Evolutionary conservation across 37 sponge, comb jelly and placozoan species (phyloP).

Genomic region (Spongia lamella): DNA sequence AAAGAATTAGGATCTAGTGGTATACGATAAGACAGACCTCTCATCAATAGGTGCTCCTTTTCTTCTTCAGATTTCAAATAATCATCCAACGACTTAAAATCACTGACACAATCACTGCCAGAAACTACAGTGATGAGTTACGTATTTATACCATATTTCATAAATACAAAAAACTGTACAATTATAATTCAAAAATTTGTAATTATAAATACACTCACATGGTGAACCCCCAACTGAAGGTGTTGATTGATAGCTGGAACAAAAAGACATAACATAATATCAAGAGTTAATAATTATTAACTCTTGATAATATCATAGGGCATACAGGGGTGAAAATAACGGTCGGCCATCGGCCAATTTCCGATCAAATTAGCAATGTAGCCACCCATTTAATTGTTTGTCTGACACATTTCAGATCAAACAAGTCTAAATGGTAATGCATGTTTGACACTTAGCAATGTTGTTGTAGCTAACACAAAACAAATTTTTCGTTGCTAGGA

Average conservation of each 20-base stretch:
- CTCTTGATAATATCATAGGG: neutral
- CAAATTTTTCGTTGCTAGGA: no score
- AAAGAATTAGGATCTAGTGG: no score
- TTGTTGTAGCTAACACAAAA: no score
- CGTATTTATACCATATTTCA: neutral
- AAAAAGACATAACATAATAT: neutral
- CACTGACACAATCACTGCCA: conserved; percentile 25
- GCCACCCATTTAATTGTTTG: no score
- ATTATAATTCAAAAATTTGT: neutral
- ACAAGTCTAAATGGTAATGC: no score
- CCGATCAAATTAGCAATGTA: no score
- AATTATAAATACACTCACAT: conserved; percentile 11
- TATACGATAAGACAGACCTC: conserved; percentile 12
- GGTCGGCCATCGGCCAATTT: no score
- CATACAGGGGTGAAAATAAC: no score
- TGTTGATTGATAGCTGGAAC: neutral
- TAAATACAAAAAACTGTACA: neutral
- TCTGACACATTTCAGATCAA: no score
- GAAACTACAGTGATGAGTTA: neutral
- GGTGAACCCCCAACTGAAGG: conserved; percentile 20
- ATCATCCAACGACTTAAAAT: conserved; percentile 21
- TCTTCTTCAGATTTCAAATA: conserved; percentile 57
- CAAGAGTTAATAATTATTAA: neutral
- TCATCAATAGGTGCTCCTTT: conserved; percentile 26
- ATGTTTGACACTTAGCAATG: no score